Evolutionary conservation across 2,113 vertebrate species (phyloP).

Genomic region (Lampris incognitus): DNA sequence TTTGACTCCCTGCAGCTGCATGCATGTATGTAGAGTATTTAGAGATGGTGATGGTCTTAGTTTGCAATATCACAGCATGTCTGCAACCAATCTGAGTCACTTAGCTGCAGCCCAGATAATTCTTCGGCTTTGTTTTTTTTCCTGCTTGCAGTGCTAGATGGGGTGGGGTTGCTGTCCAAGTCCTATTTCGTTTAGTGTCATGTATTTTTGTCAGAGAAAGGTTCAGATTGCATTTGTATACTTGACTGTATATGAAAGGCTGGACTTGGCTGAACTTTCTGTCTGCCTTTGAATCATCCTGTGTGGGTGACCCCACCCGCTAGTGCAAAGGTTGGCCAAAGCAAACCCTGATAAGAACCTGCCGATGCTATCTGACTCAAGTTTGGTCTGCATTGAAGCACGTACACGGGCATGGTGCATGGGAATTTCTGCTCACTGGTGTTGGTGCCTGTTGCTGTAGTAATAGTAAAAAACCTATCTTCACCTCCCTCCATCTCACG

Average conservation of each 20-base stretch:
- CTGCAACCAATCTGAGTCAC: slow-evolving; percentile 56
- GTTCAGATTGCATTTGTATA: background rate
- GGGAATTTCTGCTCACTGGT: slow-evolving; percentile 49
- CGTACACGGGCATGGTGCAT: slow-evolving; percentile 33
- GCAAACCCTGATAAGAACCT: slow-evolving; percentile 1
- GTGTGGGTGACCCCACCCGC: background rate
- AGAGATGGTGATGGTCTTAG: slow-evolving; percentile 29
- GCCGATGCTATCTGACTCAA: slow-evolving; percentile 51
- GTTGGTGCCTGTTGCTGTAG: slow-evolving; percentile 31
- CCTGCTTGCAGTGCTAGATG: too few relatives aligned
- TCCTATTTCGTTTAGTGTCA: too few relatives aligned
- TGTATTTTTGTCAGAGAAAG: too few relatives aligned
- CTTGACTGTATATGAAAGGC: background rate
- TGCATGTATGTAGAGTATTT: slow-evolving; percentile 51
- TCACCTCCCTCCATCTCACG: background rate
- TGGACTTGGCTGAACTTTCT: background rate
- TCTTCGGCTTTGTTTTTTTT: background rate
- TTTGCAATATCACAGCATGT: slow-evolving; percentile 27
- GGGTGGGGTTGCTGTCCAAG: too few relatives aligned
- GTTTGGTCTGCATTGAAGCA: slow-evolving; percentile 25
- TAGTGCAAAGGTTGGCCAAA: background rate
- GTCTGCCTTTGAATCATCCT: background rate
- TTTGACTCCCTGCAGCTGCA: slow-evolving; percentile 47
- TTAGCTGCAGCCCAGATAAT: slow-evolving; percentile 20
- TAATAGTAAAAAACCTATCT: background rate